Evolutionary conservation across 2,888 invertebrate species (phyloP).

Genomic region (Nephrotoma guestfalica): DNA sequence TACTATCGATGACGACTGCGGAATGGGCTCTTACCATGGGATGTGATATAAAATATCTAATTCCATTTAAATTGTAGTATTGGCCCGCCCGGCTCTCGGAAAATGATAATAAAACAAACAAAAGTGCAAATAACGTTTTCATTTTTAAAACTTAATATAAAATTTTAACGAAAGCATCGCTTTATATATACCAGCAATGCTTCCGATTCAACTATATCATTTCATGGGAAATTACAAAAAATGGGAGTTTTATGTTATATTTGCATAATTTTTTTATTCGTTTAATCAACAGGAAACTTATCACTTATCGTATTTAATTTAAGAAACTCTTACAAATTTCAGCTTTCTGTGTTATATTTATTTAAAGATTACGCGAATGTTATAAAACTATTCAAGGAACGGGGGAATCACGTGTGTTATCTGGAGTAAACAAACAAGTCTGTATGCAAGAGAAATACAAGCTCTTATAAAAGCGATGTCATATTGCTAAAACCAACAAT

Average conservation of each 20-base stretch:
- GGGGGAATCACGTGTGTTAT: neutral
- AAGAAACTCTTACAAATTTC: neutral
- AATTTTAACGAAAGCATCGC: neutral
- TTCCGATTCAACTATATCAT: neutral
- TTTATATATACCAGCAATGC: neutral
- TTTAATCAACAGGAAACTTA: neutral
- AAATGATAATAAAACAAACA: neutral
- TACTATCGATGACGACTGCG: no score
- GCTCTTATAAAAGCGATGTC: neutral
- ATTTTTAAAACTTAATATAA: neutral
- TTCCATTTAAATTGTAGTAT: neutral
- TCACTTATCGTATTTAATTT: neutral
- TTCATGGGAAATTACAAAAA: neutral
- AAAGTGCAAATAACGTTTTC: neutral
- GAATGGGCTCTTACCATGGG: neutral
- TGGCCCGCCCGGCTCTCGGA: neutral
- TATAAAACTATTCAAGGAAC: neutral
- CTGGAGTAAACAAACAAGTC: neutral
- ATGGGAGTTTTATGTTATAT: neutral
- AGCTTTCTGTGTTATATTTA: neutral
- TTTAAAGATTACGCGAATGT: neutral
- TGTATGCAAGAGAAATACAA: neutral
- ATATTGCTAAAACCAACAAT: neutral
- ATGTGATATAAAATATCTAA: neutral
- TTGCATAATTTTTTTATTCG: neutral